Base-by-base conservation (phyloP, 1,140 invertebrate genomes). In the Drosophila kohkoa region DNA sequence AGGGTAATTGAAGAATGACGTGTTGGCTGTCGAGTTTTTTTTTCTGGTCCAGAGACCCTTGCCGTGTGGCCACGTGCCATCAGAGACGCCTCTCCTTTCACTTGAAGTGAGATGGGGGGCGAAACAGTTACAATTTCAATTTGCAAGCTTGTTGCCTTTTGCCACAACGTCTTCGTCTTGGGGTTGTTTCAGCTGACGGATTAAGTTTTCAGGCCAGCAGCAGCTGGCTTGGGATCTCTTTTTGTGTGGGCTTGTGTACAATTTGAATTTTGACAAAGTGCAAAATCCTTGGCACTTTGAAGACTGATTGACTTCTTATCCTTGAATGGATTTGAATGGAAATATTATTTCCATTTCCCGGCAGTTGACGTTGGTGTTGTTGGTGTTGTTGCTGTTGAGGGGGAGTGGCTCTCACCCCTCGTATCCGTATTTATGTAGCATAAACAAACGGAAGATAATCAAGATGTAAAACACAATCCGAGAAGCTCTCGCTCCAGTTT, bases 221-320 rank as follows among this genome's bases (percentile, higher is more conserved):
- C 4, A 25, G 30, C 16, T 32, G 25, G 68, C 35, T 43, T 78
- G 68, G 58, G 49, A 38, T 38, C 35, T 25, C 32, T 25, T 20
- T 20, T 25, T 25, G 20, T 25, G 20, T 54, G 38, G 60, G 48
- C 28, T 48, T 67, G 35, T 74, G 55, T 82, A 66, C 58, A 57
- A 79, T 89, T 85, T 82, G 70, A 69, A 82, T 82, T 68, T 75
- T 86, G 76, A 90, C 81, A 90, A 86, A 89, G 86, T 90, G 86
- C 83, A 77, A 88, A 89, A 89, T 89, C 86, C 86, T 89, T 90
- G 72, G 77, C 86, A 90, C 86, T 90, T 89, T 89, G 81, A 90
- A 89, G 86, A 80, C 86, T 89, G 86, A 89, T 89, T 89, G 86
- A 89, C 86, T 89, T 89, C 86, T 89, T 89, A 89, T 89, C 78